These are phyloP conservation scores for Gallinago solitaria DNA, from an alignment of 2,797 vertebrate genomes.

Conservation along the genomic window DNA sequence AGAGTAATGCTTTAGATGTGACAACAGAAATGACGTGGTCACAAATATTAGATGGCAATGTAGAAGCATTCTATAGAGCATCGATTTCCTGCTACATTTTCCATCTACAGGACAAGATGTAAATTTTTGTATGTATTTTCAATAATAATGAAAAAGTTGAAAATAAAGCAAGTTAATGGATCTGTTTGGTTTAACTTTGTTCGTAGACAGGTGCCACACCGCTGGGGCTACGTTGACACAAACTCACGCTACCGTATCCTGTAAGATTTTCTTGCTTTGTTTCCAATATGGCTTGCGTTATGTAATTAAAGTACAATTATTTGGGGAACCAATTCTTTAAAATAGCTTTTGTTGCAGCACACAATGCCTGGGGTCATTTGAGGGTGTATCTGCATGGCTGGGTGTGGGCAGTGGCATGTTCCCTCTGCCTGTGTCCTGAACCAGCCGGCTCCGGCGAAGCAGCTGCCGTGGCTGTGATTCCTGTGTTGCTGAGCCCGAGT, in stretches of 20 bases:
- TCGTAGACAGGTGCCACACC: neutral
- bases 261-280: neutral
- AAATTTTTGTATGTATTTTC: neutral
- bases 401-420: neutral
- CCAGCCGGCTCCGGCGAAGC: neutral
- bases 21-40: neutral
- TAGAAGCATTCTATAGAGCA: neutral
- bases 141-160: neutral
- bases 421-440: neutral
- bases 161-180: neutral
- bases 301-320: neutral
- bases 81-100: neutral
- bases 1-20: neutral
- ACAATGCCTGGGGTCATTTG: neutral
- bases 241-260: neutral
- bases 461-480: accelerated
- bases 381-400: neutral
- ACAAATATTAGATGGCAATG: neutral
- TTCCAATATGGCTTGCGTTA: neutral
- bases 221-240: neutral
- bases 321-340: neutral
- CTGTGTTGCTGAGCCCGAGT: neutral
- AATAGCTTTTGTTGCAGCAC: neutral
- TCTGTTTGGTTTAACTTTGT: neutral
- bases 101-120: neutral